Evolutionary conservation across 2,888 invertebrate genomes (phyloP).

Genomic region (Cetonia aurata): DNA sequence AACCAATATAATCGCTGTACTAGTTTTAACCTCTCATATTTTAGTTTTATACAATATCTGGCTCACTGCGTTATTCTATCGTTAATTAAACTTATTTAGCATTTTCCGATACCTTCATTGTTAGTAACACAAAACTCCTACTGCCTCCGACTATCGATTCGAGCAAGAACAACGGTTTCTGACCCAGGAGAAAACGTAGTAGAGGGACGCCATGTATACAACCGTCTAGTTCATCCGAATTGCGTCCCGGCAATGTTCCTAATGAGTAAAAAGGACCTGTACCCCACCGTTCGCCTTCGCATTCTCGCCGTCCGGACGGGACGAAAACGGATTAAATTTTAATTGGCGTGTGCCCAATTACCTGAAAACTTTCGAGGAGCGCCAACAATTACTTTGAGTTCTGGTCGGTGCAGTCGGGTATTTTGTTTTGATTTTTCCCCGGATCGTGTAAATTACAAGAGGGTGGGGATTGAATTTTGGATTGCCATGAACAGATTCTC

Average conservation of each 20-base stretch:
- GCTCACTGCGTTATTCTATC: no score
- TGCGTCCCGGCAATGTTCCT: slow-evolving; percentile 26
- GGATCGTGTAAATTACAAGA: no score
- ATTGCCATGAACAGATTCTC: not conserved
- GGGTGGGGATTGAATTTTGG: not conserved
- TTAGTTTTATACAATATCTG: no score
- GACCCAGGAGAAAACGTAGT: not conserved
- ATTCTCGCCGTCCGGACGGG: not conserved
- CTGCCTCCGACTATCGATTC: slow-evolving; percentile 11
- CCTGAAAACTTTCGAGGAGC: slow-evolving; percentile 33
- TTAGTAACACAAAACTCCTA: not conserved
- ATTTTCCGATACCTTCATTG: not conserved
- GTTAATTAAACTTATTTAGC: no score
- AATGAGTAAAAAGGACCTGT: slow-evolving; percentile 8
- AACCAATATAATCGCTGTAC: no score
- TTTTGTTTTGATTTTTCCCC: slow-evolving; percentile 29
- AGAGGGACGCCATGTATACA: slow-evolving; percentile 4
- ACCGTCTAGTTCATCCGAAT: slow-evolving; percentile 18
- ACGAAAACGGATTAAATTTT: slow-evolving; percentile 34
- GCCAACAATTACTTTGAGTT: slow-evolving; percentile 32
- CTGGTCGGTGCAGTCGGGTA: slow-evolving; percentile 15
- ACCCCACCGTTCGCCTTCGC: not conserved
- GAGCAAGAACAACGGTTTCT: slow-evolving; percentile 9
- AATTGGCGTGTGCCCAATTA: slow-evolving; percentile 39
- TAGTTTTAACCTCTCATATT: no score